Conservation (phyloP, 2,888 invertebrate genomes). For the Epistrophe eligans region DNA sequence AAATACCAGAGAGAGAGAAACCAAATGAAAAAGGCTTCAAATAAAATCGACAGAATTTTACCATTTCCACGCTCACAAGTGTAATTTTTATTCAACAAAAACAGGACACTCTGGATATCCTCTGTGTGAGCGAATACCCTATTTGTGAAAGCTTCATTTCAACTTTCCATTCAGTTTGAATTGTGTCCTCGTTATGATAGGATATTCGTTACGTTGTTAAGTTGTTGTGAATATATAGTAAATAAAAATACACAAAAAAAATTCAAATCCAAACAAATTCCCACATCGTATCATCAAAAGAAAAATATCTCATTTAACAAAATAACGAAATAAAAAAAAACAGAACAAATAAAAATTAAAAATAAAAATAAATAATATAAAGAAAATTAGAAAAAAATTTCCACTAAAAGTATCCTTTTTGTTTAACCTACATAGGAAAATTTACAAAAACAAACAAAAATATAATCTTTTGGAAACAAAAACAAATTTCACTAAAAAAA, state of each 20-base stretch:
- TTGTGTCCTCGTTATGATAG: slow-evolving; percentile 84
- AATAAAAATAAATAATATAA: slow-evolving; percentile 72
- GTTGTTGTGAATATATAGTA: slow-evolving; percentile 84
- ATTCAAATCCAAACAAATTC: slow-evolving; percentile 71
- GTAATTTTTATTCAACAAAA: slow-evolving; percentile 57
- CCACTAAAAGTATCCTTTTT: slow-evolving; percentile 46
- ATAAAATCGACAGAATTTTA: slow-evolving; percentile 61
- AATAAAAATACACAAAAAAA: slow-evolving; percentile 77
- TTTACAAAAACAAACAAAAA: slow-evolving; percentile 61
- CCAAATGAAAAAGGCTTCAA: slow-evolving; percentile 58
- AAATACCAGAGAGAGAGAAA: slow-evolving; percentile 47
- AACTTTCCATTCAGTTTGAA: slow-evolving; percentile 84
- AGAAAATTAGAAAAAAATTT: slow-evolving; percentile 37
- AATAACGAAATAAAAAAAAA: slow-evolving; percentile 76
- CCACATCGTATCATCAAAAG: slow-evolving; percentile 77
- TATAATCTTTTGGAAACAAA: slow-evolving; percentile 39
- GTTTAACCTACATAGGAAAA: slow-evolving; percentile 57
- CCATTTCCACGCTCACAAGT: slow-evolving; percentile 65
- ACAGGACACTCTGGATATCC: slow-evolving; percentile 62
- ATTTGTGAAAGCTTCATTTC: slow-evolving; percentile 83
- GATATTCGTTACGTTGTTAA: slow-evolving; percentile 84
- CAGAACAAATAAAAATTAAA: slow-evolving; percentile 70
- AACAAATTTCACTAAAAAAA: slow-evolving; percentile 26
- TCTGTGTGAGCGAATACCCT: slow-evolving; percentile 78
- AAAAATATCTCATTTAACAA: slow-evolving; percentile 75